Conservation (phyloP, 2,113 vertebrate species). For the Eira barbara region DNA sequence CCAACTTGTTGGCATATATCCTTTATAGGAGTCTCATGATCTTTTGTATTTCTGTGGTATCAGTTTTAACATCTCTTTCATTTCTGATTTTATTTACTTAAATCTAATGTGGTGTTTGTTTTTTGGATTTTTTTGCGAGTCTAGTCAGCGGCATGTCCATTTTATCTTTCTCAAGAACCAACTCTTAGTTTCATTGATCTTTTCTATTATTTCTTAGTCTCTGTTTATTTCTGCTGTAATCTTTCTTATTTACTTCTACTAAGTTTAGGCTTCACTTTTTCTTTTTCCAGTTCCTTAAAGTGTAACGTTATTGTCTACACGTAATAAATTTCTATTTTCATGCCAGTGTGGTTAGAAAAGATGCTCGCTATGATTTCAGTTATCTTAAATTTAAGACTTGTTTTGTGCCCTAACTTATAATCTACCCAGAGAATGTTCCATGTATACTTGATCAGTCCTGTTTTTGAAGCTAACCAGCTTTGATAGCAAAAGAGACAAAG, state of each 20-base stretch:
- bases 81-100: neutral
- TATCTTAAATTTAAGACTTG: neutral
- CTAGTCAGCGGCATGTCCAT: neutral
- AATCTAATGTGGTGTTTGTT: neutral
- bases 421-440: neutral
- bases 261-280: neutral
- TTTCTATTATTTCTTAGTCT: neutral
- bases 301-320: neutral
- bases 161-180: neutral
- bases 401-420: neutral
- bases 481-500: neutral
- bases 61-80: neutral
- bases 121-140: neutral
- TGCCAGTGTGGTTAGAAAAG: neutral
- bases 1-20: neutral
- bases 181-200: neutral
- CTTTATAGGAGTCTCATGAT: neutral
- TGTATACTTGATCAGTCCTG: neutral
- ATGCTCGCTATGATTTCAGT: neutral
- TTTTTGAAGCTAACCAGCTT: neutral
- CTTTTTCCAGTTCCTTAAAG: neutral
- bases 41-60: neutral
- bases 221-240: neutral
- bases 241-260: neutral
- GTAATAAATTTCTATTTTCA: neutral